A percentile compares a stretch with the other conserved stretches of the same genome.
phyloP scores from a whole-genome alignment of 2,888 invertebrate species.

The Taenaris catops region DNA sequence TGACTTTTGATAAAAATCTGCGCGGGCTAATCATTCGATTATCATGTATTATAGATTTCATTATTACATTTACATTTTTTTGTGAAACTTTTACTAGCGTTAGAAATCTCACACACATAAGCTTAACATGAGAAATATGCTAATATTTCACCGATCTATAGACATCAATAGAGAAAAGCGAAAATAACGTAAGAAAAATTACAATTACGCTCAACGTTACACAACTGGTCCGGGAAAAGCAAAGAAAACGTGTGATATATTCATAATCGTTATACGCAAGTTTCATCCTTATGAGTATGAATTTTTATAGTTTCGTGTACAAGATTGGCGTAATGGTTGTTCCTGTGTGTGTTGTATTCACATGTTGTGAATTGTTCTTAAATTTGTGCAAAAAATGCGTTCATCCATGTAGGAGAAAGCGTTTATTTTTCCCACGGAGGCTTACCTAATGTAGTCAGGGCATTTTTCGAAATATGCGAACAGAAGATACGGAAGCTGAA shows the following conservation, averaged over 20 bases:
- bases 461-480: too few relatives aligned
- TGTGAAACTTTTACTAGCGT: too few relatives aligned
- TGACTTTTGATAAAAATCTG: too few relatives aligned
- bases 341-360: constrained; percentile 4
- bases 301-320: not conserved
- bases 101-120: too few relatives aligned
- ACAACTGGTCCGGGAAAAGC: constrained; percentile 24
- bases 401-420: constrained; percentile 37
- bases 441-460: constrained; percentile 42
- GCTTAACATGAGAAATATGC: constrained; percentile 9
- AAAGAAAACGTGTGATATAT: constrained; percentile 5
- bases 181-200: constrained; percentile 23
- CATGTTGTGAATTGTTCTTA: constrained; percentile 30
- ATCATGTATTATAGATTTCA: too few relatives aligned
- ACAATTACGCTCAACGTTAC: constrained; percentile 24
- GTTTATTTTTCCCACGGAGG: constrained; percentile 42
- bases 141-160: constrained; percentile 16
- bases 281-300: constrained; percentile 3
- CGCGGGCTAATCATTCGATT: too few relatives aligned
- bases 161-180: constrained; percentile 32
- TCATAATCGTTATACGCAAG: constrained; percentile 8
- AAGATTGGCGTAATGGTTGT: constrained; percentile 1
- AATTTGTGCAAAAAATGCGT: constrained; percentile 38
- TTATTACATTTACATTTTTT: too few relatives aligned
- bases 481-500: too few relatives aligned